These are phyloP conservation scores for Pteromalus puparum DNA, from an alignment of 1,140 invertebrate genomes.

Conservation along the genomic window DNA sequence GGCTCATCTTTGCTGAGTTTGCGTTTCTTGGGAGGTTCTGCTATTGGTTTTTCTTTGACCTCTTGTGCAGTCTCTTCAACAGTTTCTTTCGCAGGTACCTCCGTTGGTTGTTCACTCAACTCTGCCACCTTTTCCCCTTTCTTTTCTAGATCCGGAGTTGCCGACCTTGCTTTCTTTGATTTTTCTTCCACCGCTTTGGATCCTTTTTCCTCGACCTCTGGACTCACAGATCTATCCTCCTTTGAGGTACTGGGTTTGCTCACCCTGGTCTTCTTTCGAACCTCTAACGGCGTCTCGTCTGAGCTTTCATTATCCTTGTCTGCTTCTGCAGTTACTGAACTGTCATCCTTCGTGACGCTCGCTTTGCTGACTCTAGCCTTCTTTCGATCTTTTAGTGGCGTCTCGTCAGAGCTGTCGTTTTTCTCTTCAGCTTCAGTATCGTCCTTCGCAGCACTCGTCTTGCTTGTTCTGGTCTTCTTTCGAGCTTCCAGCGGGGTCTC, in stretches of 20 bases:
- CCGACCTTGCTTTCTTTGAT: background rate
- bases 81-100: background rate
- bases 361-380: conserved; percentile 60
- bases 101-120: background rate
- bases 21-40: background rate
- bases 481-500: background rate
- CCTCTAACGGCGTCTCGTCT: background rate
- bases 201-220: background rate
- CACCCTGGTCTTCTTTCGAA: conserved; percentile 1
- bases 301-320: conserved; percentile 30
- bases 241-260: conserved; percentile 37
- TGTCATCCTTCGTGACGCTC: background rate
- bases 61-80: background rate
- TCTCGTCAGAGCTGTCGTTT: background rate
- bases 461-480: too few species aligned
- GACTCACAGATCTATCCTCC: background rate
- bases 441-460: background rate
- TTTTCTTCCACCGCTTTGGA: background rate
- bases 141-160: background rate
- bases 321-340: background rate
- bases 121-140: background rate
- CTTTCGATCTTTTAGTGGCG: conserved; percentile 54
- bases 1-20: background rate
- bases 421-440: background rate
- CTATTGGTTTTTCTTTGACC: background rate